phyloP scores from a whole-genome alignment of 2,888 invertebrate genomes.

The Xanthorhoe designata region DNA sequence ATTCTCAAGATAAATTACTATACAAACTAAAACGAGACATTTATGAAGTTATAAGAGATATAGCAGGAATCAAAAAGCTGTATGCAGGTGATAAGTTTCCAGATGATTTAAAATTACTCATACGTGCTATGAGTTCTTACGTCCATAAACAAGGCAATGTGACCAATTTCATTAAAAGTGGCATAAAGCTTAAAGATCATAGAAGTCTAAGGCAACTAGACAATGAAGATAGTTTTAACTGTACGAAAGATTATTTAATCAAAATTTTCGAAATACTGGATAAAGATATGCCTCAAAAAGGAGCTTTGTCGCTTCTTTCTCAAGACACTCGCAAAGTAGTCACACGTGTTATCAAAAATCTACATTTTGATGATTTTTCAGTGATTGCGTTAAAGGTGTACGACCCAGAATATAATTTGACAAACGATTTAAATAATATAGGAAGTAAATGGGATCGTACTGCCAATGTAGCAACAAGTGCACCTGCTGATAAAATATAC shows the following conservation, averaged over 20 bases:
- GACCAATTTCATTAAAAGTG: constrained; percentile 29
- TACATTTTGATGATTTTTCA: constrained; percentile 51
- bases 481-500: constrained; percentile 52
- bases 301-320: constrained; percentile 56
- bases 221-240: constrained; percentile 20
- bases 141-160: constrained; percentile 50
- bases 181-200: constrained; percentile 23
- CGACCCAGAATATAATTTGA: constrained; percentile 56
- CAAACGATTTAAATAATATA: constrained; percentile 55
- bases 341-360: constrained; percentile 55
- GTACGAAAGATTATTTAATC: constrained; percentile 47
- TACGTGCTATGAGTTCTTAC: constrained; percentile 59
- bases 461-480: constrained; percentile 44
- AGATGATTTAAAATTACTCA: constrained; percentile 55
- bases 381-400: constrained; percentile 43
- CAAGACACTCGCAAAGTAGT: constrained; percentile 53
- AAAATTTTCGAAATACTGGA: constrained; percentile 58
- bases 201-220: constrained; percentile 11
- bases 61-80: constrained; percentile 55
- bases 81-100: constrained; percentile 48
- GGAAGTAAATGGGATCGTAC: constrained; percentile 57
- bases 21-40: constrained; percentile 66
- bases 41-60: constrained; percentile 61
- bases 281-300: constrained; percentile 47
- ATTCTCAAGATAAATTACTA: constrained; percentile 50